These are phyloP conservation scores for Protonibea diacanthus DNA, from an alignment of 2,797 vertebrate species.

Conservation along the genomic window DNA sequence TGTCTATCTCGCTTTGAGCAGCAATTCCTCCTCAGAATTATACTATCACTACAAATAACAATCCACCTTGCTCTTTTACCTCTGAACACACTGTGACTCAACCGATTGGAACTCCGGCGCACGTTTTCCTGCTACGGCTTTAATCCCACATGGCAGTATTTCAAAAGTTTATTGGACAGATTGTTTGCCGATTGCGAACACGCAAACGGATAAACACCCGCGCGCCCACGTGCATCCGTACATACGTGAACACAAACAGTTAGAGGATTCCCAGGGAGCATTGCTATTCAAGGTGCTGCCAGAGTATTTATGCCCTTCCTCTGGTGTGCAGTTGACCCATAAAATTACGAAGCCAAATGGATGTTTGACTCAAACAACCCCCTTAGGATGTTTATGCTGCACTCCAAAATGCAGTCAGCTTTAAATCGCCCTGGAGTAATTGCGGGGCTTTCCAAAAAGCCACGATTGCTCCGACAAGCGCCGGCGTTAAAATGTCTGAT, in stretches of 20 bases:
- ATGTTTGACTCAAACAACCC: conserved; percentile 75
- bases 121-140: background rate
- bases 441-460: conserved; percentile 27
- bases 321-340: conserved; percentile 71
- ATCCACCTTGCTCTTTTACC: conserved; percentile 14
- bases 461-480: conserved; percentile 34
- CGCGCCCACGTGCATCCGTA: background rate
- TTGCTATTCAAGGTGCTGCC: conserved; percentile 67
- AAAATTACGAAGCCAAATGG: conserved; percentile 73
- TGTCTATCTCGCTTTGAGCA: conserved; percentile 30
- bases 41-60: conserved; percentile 51
- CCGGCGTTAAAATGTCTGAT: conserved; percentile 48
- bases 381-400: conserved; percentile 67
- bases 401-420: conserved; percentile 52
- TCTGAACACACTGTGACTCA: conserved; percentile 36
- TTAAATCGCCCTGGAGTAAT: conserved; percentile 60
- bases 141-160: conserved; percentile 35
- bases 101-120: background rate
- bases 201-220: conserved; percentile 6
- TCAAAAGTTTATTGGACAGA: conserved; percentile 28
- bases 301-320: conserved; percentile 58
- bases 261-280: conserved; percentile 22
- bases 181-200: conserved; percentile 9
- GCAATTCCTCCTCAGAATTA: conserved; percentile 51
- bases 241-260: conserved; percentile 18